These are phyloP conservation scores for Thermophis baileyi DNA, from an alignment of 2,113 vertebrate species.

Conservation along the genomic window DNA sequence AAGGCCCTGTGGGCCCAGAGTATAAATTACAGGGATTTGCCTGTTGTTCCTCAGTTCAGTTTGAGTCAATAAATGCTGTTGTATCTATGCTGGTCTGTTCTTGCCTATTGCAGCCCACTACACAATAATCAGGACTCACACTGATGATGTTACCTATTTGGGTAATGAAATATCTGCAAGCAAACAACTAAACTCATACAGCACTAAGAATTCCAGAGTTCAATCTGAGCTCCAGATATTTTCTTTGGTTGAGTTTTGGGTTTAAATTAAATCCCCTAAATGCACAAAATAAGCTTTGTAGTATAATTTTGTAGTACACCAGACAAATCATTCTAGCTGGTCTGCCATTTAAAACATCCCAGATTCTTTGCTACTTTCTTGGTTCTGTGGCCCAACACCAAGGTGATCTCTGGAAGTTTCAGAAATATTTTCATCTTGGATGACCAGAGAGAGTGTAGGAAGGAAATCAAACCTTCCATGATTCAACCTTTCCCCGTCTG, in stretches of 20 bases:
- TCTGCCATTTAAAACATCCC: not conserved
- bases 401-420: not conserved
- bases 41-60: too few relatives aligned
- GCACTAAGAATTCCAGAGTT: not conserved
- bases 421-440: not conserved
- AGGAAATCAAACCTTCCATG: not conserved
- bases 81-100: too few relatives aligned
- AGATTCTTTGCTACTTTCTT: not conserved
- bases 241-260: not conserved
- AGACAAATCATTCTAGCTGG: not conserved
- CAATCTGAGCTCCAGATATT: not conserved
- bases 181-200: not conserved
- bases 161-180: not conserved
- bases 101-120: too few relatives aligned
- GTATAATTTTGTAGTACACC: not conserved
- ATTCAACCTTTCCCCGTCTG: not conserved
- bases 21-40: too few relatives aligned
- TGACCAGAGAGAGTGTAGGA: not conserved
- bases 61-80: too few relatives aligned
- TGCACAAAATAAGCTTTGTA: not conserved
- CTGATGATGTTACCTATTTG: not conserved
- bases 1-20: too few relatives aligned
- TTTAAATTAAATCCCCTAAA: not conserved
- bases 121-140: not conserved
- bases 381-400: not conserved